phyloP scores from a whole-genome alignment of 2,113 vertebrate genomes.

The Thamnaconus septentrionalis region DNA sequence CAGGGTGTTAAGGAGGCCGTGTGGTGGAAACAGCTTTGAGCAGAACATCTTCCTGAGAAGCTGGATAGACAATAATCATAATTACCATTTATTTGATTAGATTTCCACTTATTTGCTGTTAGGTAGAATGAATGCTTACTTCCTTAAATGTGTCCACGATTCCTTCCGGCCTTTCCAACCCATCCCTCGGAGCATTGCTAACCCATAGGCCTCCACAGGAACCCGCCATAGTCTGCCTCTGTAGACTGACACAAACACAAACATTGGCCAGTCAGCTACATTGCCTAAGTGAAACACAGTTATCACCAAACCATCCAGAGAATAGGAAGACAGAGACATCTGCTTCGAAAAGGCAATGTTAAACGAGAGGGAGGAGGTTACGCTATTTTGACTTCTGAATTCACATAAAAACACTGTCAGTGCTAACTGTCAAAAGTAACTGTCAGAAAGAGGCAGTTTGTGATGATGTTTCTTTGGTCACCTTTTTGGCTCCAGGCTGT shows the following conservation, averaged over 20 bases:
- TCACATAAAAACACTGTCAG: constrained; percentile 10
- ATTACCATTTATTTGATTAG: no score
- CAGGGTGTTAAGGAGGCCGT: not conserved
- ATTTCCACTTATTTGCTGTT: no score
- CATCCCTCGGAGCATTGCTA: constrained; percentile 92
- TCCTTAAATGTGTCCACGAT: constrained; percentile 88
- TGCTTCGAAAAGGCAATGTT: not conserved
- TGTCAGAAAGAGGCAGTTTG: constrained; percentile 40
- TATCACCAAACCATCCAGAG: not conserved
- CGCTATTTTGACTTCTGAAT: constrained; percentile 34
- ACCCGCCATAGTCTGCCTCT: constrained; percentile 83
- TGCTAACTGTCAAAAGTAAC: no score
- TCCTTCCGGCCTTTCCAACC: constrained; percentile 87
- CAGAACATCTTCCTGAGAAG: not conserved
- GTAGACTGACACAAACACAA: constrained; percentile 70
- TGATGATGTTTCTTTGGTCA: constrained; percentile 50
- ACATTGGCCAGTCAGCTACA: no score
- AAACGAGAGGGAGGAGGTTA: constrained; percentile 30
- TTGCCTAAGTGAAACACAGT: not conserved
- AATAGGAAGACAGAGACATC: constrained; percentile 5
- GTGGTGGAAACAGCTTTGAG: not conserved
- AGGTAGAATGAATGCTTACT: constrained; percentile 77
- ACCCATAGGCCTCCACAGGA: constrained; percentile 85
- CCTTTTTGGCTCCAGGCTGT: constrained; percentile 51
- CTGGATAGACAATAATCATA: no score